These are phyloP conservation scores for Wasmannia auropunctata DNA, from an alignment of 1,140 invertebrate genomes.

Conservation along the genomic window DNA sequence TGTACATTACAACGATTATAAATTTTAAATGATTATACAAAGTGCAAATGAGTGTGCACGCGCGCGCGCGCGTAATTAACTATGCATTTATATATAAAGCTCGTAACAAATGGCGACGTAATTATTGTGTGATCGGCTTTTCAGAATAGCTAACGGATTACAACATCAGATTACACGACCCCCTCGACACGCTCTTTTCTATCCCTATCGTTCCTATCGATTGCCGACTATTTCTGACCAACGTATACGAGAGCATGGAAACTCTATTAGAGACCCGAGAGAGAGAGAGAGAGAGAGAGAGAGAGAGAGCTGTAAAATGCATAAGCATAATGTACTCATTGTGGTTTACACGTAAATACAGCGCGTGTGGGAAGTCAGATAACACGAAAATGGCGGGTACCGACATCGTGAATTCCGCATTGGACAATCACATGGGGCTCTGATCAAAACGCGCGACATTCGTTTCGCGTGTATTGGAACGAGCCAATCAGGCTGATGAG, in stretches of 20 bases:
- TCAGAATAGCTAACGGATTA: constrained; percentile 22
- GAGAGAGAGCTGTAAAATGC: constrained; percentile 11
- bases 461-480: constrained; percentile 2
- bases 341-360: constrained; percentile 59
- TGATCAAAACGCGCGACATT: constrained; percentile 27
- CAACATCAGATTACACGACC: constrained; percentile 25
- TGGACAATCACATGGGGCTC: constrained; percentile 1
- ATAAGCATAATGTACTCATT: constrained; percentile 44
- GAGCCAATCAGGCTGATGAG: constrained; percentile 65
- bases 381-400: constrained; percentile 61
- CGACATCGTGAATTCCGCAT: constrained; percentile 55
- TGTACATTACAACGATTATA: constrained; percentile 27
- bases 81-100: constrained; percentile 14
- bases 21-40: constrained; percentile 16
- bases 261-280: neutral
- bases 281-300: neutral
- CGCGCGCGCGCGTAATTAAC: constrained; percentile 1
- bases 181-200: neutral
- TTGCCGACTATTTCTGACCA: constrained; percentile 37
- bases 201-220: constrained; percentile 36
- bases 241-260: neutral
- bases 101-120: neutral
- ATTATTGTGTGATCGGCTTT: constrained; percentile 41
- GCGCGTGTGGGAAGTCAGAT: constrained; percentile 17
- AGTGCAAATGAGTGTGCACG: neutral